Evolutionary conservation across 2,797 vertebrate species (phyloP), one percentile per base, ranked within the genome.

Genomic region (Clarias pachynema): DNA sequence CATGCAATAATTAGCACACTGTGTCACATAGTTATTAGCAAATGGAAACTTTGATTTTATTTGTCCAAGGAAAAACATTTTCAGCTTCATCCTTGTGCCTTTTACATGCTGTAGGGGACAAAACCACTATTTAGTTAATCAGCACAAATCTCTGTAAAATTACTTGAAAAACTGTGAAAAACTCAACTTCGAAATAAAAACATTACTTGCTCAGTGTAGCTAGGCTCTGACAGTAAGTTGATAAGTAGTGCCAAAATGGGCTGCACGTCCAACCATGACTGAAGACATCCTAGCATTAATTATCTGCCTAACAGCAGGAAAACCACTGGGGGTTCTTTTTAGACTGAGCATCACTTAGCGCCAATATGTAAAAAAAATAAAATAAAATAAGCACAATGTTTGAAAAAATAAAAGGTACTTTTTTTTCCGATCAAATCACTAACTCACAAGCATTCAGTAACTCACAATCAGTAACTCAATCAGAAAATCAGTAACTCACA

Each of bases 171-270:
- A 53, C 12, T 78, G 5, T 78, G 53, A 3, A 44, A 14, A 63
- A 83, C 16, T 24, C 37, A 66, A 10, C 3, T 15, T 22, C 44
- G 6, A 74, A 79, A 24, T 56, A 40, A 0, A 53, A 57, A 62
- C 53, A 57, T 53, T 7, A n/a, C 57, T 60, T 62, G 60, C 83
- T 83, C 26, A 73, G 70, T 68, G 73, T 84, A 82, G 82, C 69
- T 37, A 6, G 10, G 6, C 34, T 59, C 34, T 12, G n/a, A 84
- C 66, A 40, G 59, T 22, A 68, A 79, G 66, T 40, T 86, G 79
- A 63, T 68, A 85, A 72, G 2, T 66, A 68, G 83, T 53, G 85
- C 56, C 84, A 89, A 81, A 79, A 79, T 78, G 60, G 31, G 37
- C 75, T 79, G 56, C 49, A 22, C 24, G 24, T 81, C 20, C 62